Evolutionary conservation across 2,113 vertebrate genomes (phyloP).

Genomic region (Gallinago paraguaiae): DNA sequence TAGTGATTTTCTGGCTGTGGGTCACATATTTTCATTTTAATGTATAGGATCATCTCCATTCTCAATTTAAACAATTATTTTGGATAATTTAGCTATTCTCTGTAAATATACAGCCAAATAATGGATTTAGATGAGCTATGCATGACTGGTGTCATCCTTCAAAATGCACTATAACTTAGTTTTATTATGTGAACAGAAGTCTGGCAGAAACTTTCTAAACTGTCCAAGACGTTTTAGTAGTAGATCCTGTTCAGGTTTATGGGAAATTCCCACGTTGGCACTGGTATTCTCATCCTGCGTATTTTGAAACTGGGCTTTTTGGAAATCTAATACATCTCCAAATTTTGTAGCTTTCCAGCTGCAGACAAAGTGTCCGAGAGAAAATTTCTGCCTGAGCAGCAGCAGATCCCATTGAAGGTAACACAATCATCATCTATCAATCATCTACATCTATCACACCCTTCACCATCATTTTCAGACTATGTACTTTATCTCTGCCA

Average conservation of each 20-base stretch:
- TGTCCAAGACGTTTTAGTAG: neutral
- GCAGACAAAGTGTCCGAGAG: neutral
- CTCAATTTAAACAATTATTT: neutral
- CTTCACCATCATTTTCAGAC: neutral
- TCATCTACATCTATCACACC: neutral
- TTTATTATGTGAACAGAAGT: neutral
- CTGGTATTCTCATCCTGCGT: neutral
- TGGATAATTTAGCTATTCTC: neutral
- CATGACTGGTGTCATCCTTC: neutral
- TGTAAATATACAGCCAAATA: neutral
- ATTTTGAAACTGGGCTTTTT: neutral
- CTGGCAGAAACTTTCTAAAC: neutral
- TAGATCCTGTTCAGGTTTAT: neutral
- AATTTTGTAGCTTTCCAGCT: conserved; percentile 68
- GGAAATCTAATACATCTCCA: neutral
- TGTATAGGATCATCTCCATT: neutral
- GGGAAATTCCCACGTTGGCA: neutral
- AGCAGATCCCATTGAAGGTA: conserved; percentile 63
- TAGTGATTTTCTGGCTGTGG: neutral
- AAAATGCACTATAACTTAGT: neutral
- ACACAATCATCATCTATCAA: neutral
- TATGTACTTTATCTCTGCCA: neutral
- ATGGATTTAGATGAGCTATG: neutral
- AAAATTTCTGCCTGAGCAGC: neutral
- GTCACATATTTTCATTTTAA: neutral